phyloP scores from a whole-genome alignment of 2,113 vertebrate genomes.

The Ciconia stormi region DNA sequence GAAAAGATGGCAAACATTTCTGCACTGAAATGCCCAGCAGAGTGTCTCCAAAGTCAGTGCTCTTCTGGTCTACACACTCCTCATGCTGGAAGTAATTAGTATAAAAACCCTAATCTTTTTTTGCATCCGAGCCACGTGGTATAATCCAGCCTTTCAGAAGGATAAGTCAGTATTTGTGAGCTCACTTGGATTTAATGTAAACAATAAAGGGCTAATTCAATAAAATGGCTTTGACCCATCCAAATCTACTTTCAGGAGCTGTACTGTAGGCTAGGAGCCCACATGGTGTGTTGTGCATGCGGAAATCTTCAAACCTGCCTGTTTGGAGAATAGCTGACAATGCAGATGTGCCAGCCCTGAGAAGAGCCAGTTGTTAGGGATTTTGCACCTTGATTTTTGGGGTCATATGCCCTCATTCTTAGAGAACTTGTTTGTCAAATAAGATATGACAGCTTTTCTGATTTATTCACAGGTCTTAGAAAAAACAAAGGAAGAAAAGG shows the following conservation, averaged over 20 bases:
- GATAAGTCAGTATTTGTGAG: constrained; percentile 70
- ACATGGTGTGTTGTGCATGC: background rate
- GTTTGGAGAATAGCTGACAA: background rate
- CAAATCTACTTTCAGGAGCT: constrained; percentile 42
- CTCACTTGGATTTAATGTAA: constrained; percentile 71
- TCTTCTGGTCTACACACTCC: background rate
- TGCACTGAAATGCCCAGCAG: background rate
- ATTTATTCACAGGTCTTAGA: background rate
- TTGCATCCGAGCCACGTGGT: constrained; percentile 41
- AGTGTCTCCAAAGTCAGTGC: background rate
- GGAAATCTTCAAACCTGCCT: background rate
- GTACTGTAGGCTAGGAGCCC: constrained; percentile 23
- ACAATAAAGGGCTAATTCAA: constrained; percentile 66
- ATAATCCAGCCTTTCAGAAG: constrained; percentile 70
- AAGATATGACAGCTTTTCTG: background rate
- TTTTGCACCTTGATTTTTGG: background rate
- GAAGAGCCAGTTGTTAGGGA: background rate
- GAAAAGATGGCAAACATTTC: background rate
- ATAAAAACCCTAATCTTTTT: constrained; percentile 60
- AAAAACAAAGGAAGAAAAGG: background rate
- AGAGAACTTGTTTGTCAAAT: background rate
- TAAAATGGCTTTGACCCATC: constrained; percentile 63
- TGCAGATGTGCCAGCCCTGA: background rate
- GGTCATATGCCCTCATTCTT: background rate
- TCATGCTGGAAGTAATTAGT: constrained; percentile 60